Base-by-base conservation (phyloP, 1,140 invertebrate genomes). In the Dreissena rostriformis region DNA sequence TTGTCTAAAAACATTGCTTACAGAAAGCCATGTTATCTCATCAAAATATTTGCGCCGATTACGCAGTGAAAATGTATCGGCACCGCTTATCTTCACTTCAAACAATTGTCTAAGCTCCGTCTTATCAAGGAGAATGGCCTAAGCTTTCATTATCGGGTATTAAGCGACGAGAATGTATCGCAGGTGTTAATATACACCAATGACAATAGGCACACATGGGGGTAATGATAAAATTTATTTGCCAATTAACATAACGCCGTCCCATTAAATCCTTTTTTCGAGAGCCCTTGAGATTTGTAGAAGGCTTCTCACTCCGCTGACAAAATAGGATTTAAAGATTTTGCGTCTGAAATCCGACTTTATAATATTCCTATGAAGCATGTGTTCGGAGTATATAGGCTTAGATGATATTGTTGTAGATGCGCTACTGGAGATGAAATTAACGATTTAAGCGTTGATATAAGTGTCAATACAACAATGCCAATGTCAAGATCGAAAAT, bases 221-320 rank as follows among this genome's bases (percentile, higher is more conserved):
- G 53, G 12, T 14, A 57, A 57, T 57, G 39, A 63, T 76, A 53
- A 76, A n/a, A 76, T 77, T 6, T 79, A 79, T 79, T 70, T 53
- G 29, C 77, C 51, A 55, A 70, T 79, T 79, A 70, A 79, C 77
- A 79, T 79, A 70, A 79, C 66, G 15, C 24, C 49, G 19, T 79
- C 77, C 70, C 63, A 70, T 79, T 68, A 68, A 70, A 79, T 22
- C 53, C 1, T 67, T n/a, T n/a, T n/a, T 67, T 79, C 22, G 70
- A 79, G 77, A 70, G 53, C 49, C 51, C 52, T 79, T 26, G 17
- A 79, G 53, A 55, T 22, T 39, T 10, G n/a, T 17, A 49, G 65
- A 5, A 17, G 22, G 10, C 57, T 77, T 61, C 19, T 28, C 61
- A 66, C 75, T 55, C 75, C 49, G 57, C 53, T 75, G 49, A 26